Evolutionary conservation across 2,888 invertebrate species (phyloP).

Genomic region (Microplitis manilae): DNA sequence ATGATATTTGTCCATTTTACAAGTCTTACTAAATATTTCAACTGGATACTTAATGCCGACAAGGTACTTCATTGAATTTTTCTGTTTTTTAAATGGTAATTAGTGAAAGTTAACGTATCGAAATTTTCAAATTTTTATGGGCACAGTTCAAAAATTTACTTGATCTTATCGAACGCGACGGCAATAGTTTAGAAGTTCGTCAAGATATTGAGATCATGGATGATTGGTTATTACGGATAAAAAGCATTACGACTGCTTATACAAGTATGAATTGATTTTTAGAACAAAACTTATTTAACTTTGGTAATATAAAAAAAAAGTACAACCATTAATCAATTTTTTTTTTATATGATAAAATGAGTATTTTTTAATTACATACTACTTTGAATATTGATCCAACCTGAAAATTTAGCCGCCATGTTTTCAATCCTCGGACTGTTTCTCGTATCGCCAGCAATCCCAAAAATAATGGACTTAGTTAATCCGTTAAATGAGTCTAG

Average conservation of each 20-base stretch:
- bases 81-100: neutral
- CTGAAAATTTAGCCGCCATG: conserved; percentile 21
- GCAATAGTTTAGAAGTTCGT: conserved; percentile 9
- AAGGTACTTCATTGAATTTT: conserved; percentile 39
- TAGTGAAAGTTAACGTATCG: too few species aligned
- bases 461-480: conserved; percentile 45
- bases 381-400: neutral
- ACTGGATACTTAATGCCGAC: conserved; percentile 38
- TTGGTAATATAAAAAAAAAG: neutral
- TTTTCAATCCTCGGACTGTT: conserved; percentile 31
- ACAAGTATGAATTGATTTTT: neutral
- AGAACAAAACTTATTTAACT: neutral
- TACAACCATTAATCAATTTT: neutral
- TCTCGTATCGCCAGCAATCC: conserved; percentile 42
- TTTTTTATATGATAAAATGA: too few species aligned
- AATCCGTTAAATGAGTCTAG: conserved; percentile 46
- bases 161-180: conserved; percentile 37
- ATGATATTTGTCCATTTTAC: conserved; percentile 31
- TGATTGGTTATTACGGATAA: neutral
- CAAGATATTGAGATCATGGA: conserved; percentile 6
- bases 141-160: conserved; percentile 35
- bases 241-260: neutral
- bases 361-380: too few species aligned
- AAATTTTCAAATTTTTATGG: too few species aligned
- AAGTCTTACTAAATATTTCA: conserved; percentile 31